Evolutionary conservation across 2,113 vertebrate species (phyloP).

Genomic region (Tapirus terrestris): DNA sequence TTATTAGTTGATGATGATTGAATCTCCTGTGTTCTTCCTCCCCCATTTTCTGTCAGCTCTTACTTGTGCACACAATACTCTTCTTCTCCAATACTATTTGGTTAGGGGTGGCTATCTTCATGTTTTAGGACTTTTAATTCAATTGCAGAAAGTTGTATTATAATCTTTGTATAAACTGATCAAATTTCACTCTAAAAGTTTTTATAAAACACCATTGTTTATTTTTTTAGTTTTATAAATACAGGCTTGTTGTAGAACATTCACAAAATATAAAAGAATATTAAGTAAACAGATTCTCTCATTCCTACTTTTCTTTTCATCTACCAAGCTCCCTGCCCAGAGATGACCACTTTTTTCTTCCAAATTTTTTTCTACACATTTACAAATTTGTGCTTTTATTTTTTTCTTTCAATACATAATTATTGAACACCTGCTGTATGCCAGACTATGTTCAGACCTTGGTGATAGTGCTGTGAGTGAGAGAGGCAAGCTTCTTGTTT

Average conservation of each 20-base stretch:
- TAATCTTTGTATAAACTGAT: neutral
- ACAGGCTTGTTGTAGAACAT: neutral
- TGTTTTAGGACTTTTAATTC: neutral
- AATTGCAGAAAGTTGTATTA: neutral
- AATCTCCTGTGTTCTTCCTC: neutral
- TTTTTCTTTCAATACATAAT: neutral
- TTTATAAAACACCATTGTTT: neutral
- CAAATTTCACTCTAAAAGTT: neutral
- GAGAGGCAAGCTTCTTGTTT: neutral
- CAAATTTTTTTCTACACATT: neutral
- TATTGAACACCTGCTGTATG: neutral
- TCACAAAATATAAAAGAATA: neutral
- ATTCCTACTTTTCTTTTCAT: neutral
- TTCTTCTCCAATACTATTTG: neutral
- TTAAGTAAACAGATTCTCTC: neutral
- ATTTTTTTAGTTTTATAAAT: neutral
- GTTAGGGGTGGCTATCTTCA: neutral
- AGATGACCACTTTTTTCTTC: neutral
- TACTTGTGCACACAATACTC: neutral
- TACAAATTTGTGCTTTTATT: neutral
- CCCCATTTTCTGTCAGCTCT: neutral
- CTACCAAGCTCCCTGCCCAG: neutral
- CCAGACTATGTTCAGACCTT: neutral
- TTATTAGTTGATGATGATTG: neutral
- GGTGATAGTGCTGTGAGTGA: neutral